Base-by-base conservation (phyloP, 2,888 invertebrate genomes). In the Scaptomyza caliginosa region DNA sequence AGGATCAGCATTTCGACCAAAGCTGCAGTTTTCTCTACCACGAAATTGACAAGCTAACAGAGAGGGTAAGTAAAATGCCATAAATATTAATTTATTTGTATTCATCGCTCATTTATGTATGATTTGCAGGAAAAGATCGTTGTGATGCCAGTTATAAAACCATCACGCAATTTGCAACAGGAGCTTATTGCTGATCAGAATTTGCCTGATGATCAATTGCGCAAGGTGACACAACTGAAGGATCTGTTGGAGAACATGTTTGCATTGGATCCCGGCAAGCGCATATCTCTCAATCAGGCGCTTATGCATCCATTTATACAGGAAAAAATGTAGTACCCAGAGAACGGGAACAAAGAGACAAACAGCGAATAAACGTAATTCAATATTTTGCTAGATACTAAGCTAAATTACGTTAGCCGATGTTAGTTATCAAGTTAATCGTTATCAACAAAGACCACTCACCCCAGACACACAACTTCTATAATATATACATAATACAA, bases 1-100 rank as follows among this genome's bases (percentile, higher is more conserved):
- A 95, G 89, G 98, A 99, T 68, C 96, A 98, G 89, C 99, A 99
- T 92, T 99, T 99, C 91, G 99, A 99, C 92, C 91, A 93, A 40
- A 97, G 97, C 90, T 99, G 96, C 92, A 99, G 98, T 92, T 99
- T 99, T 91, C 93, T 98, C 62, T 99, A 98, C 91, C 97, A 97
- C 89, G 99, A 99, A 92, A 95, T 99, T 77, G 99, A 99, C 91
- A 98, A 96, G 93, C 96, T 99, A 72, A 99, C 99, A 0, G 98
- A 99, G 92, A 93, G 98, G 94, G 99, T 99, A 92, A 95, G 95
- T 32, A 7, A 3, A 32, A 32, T n/a, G n/a, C n/a, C n/a, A n/a
- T n/a, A n/a, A n/a, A n/a, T n/a, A n/a, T n/a, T n/a, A n/a, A n/a
- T n/a, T n/a, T n/a, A n/a, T n/a, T n/a, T n/a, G n/a, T n/a, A n/a